Conservation (phyloP, 2,797 vertebrate species). For the Microctenopoma stevenorrisi region DNA sequence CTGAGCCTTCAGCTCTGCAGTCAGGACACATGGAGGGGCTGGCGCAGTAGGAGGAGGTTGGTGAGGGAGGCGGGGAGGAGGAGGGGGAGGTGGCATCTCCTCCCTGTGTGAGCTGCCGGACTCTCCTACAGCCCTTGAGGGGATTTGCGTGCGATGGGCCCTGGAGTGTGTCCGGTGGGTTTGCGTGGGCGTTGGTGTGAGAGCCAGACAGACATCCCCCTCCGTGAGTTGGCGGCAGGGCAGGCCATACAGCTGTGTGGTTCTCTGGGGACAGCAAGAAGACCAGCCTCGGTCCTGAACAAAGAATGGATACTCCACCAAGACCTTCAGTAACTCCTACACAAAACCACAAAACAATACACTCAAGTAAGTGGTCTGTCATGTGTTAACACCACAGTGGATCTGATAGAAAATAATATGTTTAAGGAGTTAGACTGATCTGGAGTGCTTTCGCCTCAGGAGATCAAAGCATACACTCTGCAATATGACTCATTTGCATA, state of each 20-base stretch:
- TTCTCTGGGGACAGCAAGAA: conserved; percentile 86
- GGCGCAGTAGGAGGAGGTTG: conserved; percentile 49
- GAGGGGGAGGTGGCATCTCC: conserved; percentile 78
- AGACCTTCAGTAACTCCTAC: conserved; percentile 86
- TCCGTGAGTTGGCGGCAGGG: conserved; percentile 82
- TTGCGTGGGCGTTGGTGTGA: conserved; percentile 77
- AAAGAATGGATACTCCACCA: conserved; percentile 88
- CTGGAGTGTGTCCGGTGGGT: conserved; percentile 71
- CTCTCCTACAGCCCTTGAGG: conserved; percentile 55
- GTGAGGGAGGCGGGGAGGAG: conserved; percentile 73
- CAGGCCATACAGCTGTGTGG: conserved; percentile 82
- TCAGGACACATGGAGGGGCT: conserved; percentile 33
- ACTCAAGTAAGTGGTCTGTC: conserved; percentile 27
- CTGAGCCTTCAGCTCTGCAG: conserved; percentile 45
- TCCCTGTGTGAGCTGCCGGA: conserved; percentile 67
- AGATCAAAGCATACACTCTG: not conserved
- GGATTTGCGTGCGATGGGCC: conserved; percentile 57
- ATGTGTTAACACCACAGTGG: conserved; percentile 22
- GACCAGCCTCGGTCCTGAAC: conserved; percentile 86
- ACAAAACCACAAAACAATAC: conserved; percentile 57
- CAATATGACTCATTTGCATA: conserved; percentile 4
- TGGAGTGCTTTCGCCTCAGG: conserved; percentile 5
- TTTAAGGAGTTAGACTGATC: not conserved
- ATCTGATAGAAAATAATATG: not conserved
- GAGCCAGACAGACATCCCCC: conserved; percentile 84